Evolutionary conservation across 1,140 invertebrate genomes (phyloP), one percentile per base, ranked within the genome.

Genomic region (Drosophila lowei): DNA sequence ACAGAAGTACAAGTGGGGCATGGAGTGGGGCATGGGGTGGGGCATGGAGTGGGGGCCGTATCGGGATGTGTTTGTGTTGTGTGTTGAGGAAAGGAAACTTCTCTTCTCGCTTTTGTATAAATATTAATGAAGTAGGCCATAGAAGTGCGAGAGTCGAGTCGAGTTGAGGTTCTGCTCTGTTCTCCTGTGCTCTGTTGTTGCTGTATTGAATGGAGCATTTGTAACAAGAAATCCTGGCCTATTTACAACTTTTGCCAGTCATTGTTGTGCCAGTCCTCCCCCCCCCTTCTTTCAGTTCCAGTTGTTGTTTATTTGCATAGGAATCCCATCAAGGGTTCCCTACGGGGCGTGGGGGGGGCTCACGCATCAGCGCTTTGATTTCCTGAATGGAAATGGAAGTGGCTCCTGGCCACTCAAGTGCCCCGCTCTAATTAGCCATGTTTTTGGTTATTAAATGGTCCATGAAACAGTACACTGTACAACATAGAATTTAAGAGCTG

Each of bases 121-220:
- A 86, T 86, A 86, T 86, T 86, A 86, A 86, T 86, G 83, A 86
- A 86, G 81, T 86, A 78, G 81, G 77, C 83, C 81, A 81, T 86
- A 86, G 64, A 81, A 85, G 81, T 77, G 73, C 68, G 60, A 66
- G 55, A 59, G 46, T 59, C 49, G 59, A 25, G 41, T 62, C 46
- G 55, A 64, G 46, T 68, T 57, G 64, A 66, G 77, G 64, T 48
- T 34, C 30, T 34, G 8, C 9, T 34, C 30, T 34, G 30, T 9
- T 34, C 30, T n/a, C n/a, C n/a, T n/a, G n/a, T 34, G 30, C 8
- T 34, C 43, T 48, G 48, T 13, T 7, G 16, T 59, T 48, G 48
- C 23, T 7, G 16, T 59, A 60, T 77, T 73, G 80, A 79, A 81
- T 81, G 65, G 71, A 49, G 73, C 73, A 81, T 81, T 85, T 86